Evolutionary conservation across 2,888 invertebrate genomes (phyloP).

Genomic region (Trachelus tabidus): DNA sequence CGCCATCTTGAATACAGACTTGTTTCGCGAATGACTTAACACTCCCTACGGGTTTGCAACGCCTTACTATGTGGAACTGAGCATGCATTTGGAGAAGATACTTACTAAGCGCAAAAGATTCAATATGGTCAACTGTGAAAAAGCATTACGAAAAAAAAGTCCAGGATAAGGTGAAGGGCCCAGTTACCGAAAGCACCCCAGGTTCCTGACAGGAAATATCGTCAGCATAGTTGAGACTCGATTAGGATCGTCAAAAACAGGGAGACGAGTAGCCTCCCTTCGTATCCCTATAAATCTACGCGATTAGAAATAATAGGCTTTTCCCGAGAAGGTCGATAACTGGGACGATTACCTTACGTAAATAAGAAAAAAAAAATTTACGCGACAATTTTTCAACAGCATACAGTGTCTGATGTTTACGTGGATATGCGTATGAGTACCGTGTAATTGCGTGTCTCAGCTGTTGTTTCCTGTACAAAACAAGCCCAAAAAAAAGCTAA

Average conservation of each 20-base stretch:
- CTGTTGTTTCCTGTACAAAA: not conserved
- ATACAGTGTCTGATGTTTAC: not conserved
- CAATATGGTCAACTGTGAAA: constrained; percentile 56
- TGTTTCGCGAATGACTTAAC: not conserved
- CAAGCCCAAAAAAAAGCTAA: not conserved
- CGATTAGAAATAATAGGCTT: too few relatives aligned
- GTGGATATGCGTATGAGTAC: not conserved
- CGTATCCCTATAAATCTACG: too few relatives aligned
- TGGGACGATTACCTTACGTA: not conserved
- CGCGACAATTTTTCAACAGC: not conserved
- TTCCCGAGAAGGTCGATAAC: too few relatives aligned
- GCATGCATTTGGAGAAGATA: constrained; percentile 41
- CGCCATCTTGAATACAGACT: not conserved
- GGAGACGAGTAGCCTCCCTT: too few relatives aligned
- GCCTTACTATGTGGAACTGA: not conserved
- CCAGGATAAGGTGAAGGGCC: not conserved
- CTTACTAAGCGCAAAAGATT: constrained; percentile 48
- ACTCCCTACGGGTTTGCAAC: not conserved
- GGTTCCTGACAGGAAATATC: too few relatives aligned
- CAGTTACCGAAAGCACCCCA: too few relatives aligned
- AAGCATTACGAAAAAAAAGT: constrained; percentile 54
- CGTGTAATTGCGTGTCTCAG: not conserved
- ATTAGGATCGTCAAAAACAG: too few relatives aligned
- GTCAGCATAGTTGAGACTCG: too few relatives aligned
- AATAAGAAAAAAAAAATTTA: not conserved